Base-by-base conservation (phyloP, 2,113 vertebrate species). In the Odontesthes bonariensis region DNA sequence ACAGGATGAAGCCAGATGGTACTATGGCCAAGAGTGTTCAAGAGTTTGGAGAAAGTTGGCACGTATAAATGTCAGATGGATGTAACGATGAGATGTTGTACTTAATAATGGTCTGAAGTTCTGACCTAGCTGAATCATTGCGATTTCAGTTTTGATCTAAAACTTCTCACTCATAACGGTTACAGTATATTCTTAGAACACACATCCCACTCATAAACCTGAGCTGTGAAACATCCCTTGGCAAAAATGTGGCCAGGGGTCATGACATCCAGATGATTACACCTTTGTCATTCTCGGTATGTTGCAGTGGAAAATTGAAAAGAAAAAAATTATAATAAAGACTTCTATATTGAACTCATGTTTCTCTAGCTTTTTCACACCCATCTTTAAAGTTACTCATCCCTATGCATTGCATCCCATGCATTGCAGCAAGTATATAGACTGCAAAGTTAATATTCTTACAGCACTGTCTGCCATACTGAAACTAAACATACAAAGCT, bases 21-120 rank as follows among this genome's bases (percentile, higher is more conserved):
- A 82, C 80, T 46, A 72, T 59, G 67, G 90, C 94, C 55, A 86
- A 27, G 33, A 83, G 61, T 0, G 88, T 93, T 55, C 78, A 90
- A 12, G 62, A 55, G 68, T 96, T 96, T 64, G 95, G 95, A 74
- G 91, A 95, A 14, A 96, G 95, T 82, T 96, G 96, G 95, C 93
- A 89, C 84, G 92, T 94, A 33, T 86, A 38, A 86, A 47, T 2
- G 0, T 55, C 56, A 56, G 80, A 0, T 32, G 16, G 8, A 14
- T 38, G 33, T 12, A 13, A 32, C 10, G 6, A 8, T 19, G 2
- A 11, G 5, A 46, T 46, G 42, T n/a, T 38, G 32, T 5, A 17
- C 7, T 8, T n/a, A n/a, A 12, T 9, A 3, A 22, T 13, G 54
- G 3, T 19, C 19, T 10, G 10, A 23, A 1, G 6, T 52, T 65